Conservation (phyloP, 2,888 invertebrate species). For the Campopleginae sp. region DNA sequence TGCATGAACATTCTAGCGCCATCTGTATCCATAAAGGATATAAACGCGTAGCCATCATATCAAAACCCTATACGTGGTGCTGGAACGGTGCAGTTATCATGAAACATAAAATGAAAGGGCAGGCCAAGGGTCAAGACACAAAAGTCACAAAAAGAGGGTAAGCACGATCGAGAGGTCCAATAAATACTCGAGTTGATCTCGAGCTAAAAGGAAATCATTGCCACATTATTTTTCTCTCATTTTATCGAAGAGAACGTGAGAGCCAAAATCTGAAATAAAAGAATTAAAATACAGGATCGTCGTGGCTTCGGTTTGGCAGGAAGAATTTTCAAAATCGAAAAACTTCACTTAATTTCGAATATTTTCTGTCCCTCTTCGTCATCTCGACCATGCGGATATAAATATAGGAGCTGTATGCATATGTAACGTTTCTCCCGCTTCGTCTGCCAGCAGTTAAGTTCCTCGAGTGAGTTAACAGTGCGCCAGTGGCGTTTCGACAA, state of each 20-base stretch:
- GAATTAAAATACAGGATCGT: neutral
- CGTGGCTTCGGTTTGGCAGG: neutral
- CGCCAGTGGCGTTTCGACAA: slow-evolving; percentile 64
- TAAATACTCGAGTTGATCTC: slow-evolving; percentile 28
- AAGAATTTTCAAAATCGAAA: neutral
- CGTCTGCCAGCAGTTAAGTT: slow-evolving; percentile 43
- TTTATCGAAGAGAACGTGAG: neutral
- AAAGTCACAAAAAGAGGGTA: neutral
- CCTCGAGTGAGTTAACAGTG: slow-evolving; percentile 56
- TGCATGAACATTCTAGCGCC: slow-evolving; percentile 62
- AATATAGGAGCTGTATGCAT: neutral
- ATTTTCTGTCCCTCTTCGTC: neutral
- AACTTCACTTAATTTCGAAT: neutral
- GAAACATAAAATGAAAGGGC: slow-evolving; percentile 43
- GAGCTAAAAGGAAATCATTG: slow-evolving; percentile 32
- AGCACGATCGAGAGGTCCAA: slow-evolving; percentile 18
- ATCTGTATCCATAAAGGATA: slow-evolving; percentile 79
- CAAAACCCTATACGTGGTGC: slow-evolving; percentile 40
- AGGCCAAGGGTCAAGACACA: slow-evolving; percentile 26
- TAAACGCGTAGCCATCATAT: slow-evolving; percentile 70
- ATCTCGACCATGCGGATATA: neutral
- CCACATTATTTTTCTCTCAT: slow-evolving; percentile 16
- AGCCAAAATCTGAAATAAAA: neutral
- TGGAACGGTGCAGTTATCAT: slow-evolving; percentile 67
- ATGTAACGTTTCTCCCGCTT: slow-evolving; percentile 37